Evolutionary conservation across 2,888 invertebrate genomes (phyloP).

Genomic region (Eretmocerus hayati): DNA sequence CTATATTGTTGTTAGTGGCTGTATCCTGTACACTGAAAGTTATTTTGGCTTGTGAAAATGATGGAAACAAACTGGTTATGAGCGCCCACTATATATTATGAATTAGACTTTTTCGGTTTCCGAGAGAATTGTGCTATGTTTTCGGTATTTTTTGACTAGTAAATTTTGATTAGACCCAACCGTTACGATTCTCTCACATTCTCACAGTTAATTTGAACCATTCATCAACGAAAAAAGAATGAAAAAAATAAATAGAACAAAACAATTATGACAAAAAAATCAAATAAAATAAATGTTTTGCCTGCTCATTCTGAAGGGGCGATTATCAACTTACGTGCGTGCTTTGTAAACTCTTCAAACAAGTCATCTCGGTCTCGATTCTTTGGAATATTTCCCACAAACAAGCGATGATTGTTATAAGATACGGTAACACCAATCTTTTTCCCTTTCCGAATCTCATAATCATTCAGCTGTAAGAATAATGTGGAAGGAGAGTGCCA

Average conservation of each 20-base stretch:
- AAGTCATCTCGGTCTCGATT: slow-evolving; percentile 99
- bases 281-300: slow-evolving; percentile 25
- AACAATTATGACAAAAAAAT: slow-evolving; percentile 1
- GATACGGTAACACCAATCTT: slow-evolving; percentile 99
- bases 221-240: slow-evolving; percentile 1
- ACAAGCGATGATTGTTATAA: slow-evolving; percentile 99
- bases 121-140: no score
- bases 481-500: slow-evolving; percentile 69
- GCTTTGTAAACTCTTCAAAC: slow-evolving; percentile 98
- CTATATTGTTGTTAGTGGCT: no score
- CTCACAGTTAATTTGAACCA: slow-evolving; percentile 9
- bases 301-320: slow-evolving; percentile 44
- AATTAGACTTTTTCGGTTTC: no score
- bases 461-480: slow-evolving; percentile 98
- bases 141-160: no score
- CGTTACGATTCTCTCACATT: no score
- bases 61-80: no score
- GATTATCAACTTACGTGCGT: slow-evolving; percentile 89
- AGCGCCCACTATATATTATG: no score
- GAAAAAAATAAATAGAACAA: slow-evolving; percentile 5
- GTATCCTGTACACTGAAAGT: no score
- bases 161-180: no score
- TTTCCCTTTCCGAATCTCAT: slow-evolving; percentile 99
- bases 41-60: no score
- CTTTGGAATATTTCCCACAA: slow-evolving; percentile 99